phyloP scores from a whole-genome alignment of 2,888 invertebrate species.

The Andrena praecox region DNA sequence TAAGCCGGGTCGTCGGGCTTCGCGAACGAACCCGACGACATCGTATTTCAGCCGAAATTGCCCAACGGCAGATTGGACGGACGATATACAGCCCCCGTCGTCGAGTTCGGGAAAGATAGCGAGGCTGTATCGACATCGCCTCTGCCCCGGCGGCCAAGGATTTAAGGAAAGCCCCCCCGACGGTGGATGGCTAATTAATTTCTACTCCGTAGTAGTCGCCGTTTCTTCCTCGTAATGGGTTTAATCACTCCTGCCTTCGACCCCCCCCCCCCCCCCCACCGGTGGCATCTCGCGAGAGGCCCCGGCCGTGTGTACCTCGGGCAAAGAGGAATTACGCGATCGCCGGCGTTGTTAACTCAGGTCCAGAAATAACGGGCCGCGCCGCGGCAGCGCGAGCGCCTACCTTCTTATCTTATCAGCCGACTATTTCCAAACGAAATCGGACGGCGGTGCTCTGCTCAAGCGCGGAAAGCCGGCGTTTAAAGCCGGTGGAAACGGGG shows the following conservation, averaged over 20 bases:
- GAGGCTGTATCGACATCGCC: slow-evolving; percentile 70
- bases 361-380: slow-evolving; percentile 13
- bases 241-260: slow-evolving; percentile 31
- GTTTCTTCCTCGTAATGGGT: slow-evolving; percentile 40
- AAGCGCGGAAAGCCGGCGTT: not conserved
- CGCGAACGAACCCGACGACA: slow-evolving; percentile 82
- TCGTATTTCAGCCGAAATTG: slow-evolving; percentile 85
- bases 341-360: slow-evolving; percentile 9
- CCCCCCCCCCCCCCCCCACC: too few relatives aligned
- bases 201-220: slow-evolving; percentile 39
- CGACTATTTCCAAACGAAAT: slow-evolving; percentile 12
- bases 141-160: slow-evolving; percentile 51
- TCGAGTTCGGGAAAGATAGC: slow-evolving; percentile 69
- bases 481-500: not conserved
- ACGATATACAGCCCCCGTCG: slow-evolving; percentile 82
- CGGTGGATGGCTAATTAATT: slow-evolving; percentile 66
- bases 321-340: slow-evolving; percentile 28
- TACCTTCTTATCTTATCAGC: slow-evolving; percentile 41
- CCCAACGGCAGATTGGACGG: slow-evolving; percentile 84
- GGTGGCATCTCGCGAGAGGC: not conserved
- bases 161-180: slow-evolving; percentile 63
- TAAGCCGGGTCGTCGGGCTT: slow-evolving; percentile 74
- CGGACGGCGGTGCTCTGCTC: not conserved
- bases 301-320: not conserved
- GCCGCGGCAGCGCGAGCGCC: not conserved